phyloP scores from a whole-genome alignment of 1,140 invertebrate species.

The Zaprionus ghesquierei region DNA sequence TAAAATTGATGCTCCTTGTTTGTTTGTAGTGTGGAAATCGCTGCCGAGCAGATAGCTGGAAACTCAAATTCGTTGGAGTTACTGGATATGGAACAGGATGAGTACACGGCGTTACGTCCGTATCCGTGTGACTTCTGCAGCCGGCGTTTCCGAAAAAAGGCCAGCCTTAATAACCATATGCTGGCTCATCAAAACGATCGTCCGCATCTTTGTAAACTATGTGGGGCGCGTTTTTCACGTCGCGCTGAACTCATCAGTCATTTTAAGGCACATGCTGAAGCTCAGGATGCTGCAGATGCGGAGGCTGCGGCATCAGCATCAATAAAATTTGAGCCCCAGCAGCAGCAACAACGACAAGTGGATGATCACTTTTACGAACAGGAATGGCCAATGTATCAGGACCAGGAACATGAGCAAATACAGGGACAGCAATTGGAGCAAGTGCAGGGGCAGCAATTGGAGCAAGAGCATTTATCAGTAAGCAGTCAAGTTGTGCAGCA shows the following conservation, averaged over 20 bases:
- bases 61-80: constrained; percentile 84
- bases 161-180: constrained; percentile 92
- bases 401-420: constrained; percentile 34
- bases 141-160: constrained; percentile 91
- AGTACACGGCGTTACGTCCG: constrained; percentile 90
- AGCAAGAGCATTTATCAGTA: constrained; percentile 36
- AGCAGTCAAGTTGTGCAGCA: constrained; percentile 21
- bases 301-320: constrained; percentile 61
- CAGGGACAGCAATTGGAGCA: constrained; percentile 30
- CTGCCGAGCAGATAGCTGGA: constrained; percentile 85
- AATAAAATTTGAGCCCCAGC: constrained; percentile 60
- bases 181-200: constrained; percentile 91
- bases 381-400: constrained; percentile 63
- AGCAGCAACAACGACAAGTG: constrained; percentile 25
- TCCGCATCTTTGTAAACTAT: constrained; percentile 90
- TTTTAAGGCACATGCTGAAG: constrained; percentile 89
- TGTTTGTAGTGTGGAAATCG: constrained; percentile 85
- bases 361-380: constrained; percentile 78
- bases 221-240: constrained; percentile 89
- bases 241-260: constrained; percentile 91
- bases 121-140: constrained; percentile 94
- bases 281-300: constrained; percentile 84
- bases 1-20: background rate
- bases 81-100: constrained; percentile 91
- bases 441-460: constrained; percentile 17